Evolutionary conservation across 2,888 invertebrate genomes (phyloP), one percentile per base, ranked within the genome.

Genomic region (Pedicia rivosa): DNA sequence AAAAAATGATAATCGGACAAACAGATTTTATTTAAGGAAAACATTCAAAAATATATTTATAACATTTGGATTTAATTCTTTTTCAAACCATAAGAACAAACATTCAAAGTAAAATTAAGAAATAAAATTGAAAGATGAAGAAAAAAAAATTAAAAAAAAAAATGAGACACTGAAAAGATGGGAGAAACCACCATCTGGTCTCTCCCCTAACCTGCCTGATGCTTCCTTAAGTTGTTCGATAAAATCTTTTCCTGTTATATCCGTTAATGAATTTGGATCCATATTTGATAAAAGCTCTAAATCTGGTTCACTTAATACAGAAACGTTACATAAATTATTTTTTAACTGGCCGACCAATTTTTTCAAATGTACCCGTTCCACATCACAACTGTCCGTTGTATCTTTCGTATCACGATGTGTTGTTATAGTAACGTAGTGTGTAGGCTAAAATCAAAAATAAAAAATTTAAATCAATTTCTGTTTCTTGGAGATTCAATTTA

Each of bases 251-350:
- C 73, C 78, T 20, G 80, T 76, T 50, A 87, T 79, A 53, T 87
- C 86, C 40, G 79, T 78, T 50, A 87, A 66, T 44, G 82, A 83
- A 46, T 87, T 84, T 6, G 86, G 86, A 62, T 87, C 86, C 86
- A 87, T 87, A 54, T 87, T 84, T 41, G 84, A 82, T 29, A 87
- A 64, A 15, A 84, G 66, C 54, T 88, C 87, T 55, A 87, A 63
- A 53, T 87, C 87, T 43, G 79, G 78, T 42, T 83, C 86, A 42
- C 82, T 82, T 42, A 87, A 70, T 38, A 86, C 65, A 5, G 86
- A 83, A 49, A 87, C 82, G 56, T 84, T 83, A 50, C 83, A 81
- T 27, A 86, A 66, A 58, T 87, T 84, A 49, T 75, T 77, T 54
- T 81, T 79, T 40, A 83, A 66, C 47, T 79, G 72, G 22, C 78